Evolutionary conservation across 2,797 vertebrate species (phyloP), one percentile per base, ranked within the genome.

Genomic region (Hemitrygon akajei): DNA sequence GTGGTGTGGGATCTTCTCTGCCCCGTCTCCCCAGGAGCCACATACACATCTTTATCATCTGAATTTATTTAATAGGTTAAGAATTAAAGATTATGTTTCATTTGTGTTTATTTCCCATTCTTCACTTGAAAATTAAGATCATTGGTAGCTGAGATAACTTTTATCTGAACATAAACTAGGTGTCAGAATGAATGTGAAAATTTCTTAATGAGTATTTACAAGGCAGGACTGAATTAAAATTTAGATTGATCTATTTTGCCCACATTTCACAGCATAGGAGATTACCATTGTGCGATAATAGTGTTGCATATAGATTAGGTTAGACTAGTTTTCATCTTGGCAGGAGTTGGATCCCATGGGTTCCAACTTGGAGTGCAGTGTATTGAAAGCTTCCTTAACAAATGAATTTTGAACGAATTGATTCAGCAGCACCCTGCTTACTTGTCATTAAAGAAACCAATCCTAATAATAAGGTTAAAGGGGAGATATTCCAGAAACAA

Each of bases 361-460:
- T 58, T 84, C 47, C 12, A 47, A 84, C 34, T 84, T 58, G 56
- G 80, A 84, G n/a, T 89, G 63, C 63, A 69, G 63, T 20, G 11
- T n/a, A 37, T 69, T 89, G 86, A 37, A 89, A 89, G 18, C 63
- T 89, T 22, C 86, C 86, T 89, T 37, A 89, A 63, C 60, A 66
- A 89, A n/a, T 3, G n/a, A 89, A 10, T 37, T 10, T 89, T 89
- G 60, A 16, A 89, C n/a, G 60, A 69, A 69, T 89, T 69, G 86
- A 89, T 89, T 66, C 63, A 37, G n/a, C 34, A 66, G 60, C 60
- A 20, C 58, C 86, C n/a, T 37, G n/a, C 3, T 89, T 69, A 58
- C 60, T 69, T 37, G 60, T 7, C n/a, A 89, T 69, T 89, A 69
- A 89, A 89, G 60, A 69, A 69, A 16, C 66, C 86, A 34, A 37